Base-by-base conservation (phyloP, 2,113 vertebrate species). In the Rhinolophus ferrumequinum region DNA sequence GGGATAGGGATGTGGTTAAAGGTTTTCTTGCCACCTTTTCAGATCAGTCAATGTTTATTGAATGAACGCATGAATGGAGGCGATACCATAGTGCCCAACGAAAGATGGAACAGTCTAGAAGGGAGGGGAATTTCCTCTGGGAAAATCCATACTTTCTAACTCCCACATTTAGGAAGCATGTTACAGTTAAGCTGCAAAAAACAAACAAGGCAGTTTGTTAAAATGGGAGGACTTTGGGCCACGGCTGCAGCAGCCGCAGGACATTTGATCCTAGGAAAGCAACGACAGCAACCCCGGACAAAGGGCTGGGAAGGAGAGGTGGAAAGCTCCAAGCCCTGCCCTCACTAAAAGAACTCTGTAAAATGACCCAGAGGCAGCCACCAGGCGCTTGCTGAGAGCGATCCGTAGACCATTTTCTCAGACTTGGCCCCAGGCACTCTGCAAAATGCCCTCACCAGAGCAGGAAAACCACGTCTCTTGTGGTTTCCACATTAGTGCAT, bases 331-430 rank as follows among this genome's bases (percentile, higher is more conserved):
- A 19, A 7, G 70, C 70, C 50, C 75, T 87, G 26, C 26, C 56
- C 14, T 64, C 11, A 26, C 11, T 1, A 50, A 50, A 6, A 6
- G 76, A 64, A 1, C 18, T 60, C 35, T n/a, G 30, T 54, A n/a
- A 44, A 9, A 2, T 3, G 9, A 47, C 3, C 26, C 79, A 28
- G 11, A 44, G 35, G 30, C 41, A 16, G 4, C 73, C 41, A 0
- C 30, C 12, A 5, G 73, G 58, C 21, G 33, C 26, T 60, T 33
- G 19, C 66, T 26, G 64, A 41, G 54, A 82, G 75, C 12, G 5
- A 2, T 24, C 13, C 4, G 14, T 12, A 3, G 1, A 4, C 8
- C 0, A 30, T 0, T 8, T 75, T 35, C 1, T 6, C 77, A 16
- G 50, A 28, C 44, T 54, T 16, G 2, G 6, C 70, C 54, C 1